Base-by-base conservation (phyloP, 2,113 vertebrate species). In the Rattus rattus region DNA sequence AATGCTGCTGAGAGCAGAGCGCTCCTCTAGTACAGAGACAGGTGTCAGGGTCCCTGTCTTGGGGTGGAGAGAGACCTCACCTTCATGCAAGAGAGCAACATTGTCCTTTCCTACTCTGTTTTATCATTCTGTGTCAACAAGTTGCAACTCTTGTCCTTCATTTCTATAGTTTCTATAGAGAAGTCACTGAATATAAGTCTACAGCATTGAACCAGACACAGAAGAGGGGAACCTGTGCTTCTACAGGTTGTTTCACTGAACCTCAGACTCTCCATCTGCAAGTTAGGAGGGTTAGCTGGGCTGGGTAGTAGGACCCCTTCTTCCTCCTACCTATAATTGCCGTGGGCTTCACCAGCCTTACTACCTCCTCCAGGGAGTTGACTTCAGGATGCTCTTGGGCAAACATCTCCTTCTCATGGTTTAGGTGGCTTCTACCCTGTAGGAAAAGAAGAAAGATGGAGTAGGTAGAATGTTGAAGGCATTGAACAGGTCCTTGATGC, bases 341-440 rank as follows among this genome's bases (percentile, higher is more conserved):
- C 0, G 99, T 99, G 96, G 99, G 99, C 97, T 99, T 99, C 96
- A 99, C 98, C 97, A 98, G 99, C 89, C 98, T 97, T 94, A 99
- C 99, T 88, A 99, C 99, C 95, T 99, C 99, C 98, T 99, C 99
- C 94, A 99, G 98, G 0, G 99, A 99, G 92, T 98, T 99, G 96
- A 99, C 93, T 91, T 98, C 98, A 2, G 99, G 98, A 84, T 99
- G 99, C 0, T 99, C 99, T 14, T 99, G 99, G 67, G 99, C 99
- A 98, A 99, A 99, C 97, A 99, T 87, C 90, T 99, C 98, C 95
- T 99, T 99, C 97, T 99, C 99, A 0, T 99, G 99, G 98, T 99
- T 99, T 92, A 99, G 97, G 87, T 99, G 97, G 89, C 99, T 98
- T 97, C 99, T 98, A 43, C 99, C 99, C 99, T 99, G 96, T 70